phyloP scores from a whole-genome alignment of 2,113 vertebrate species.

The Triplophysa tibetana region DNA sequence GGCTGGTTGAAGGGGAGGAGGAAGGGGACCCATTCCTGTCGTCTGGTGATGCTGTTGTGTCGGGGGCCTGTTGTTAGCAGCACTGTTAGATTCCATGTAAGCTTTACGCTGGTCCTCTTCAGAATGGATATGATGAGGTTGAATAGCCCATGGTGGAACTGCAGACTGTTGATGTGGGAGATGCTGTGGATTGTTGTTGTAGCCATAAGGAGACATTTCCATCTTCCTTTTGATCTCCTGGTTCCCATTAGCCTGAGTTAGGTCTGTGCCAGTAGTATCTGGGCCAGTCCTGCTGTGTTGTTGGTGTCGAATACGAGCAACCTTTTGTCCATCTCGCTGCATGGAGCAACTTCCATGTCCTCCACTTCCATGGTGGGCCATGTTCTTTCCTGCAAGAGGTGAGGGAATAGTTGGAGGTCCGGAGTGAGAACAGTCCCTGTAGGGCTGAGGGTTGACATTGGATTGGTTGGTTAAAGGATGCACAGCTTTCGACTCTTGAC shows the following conservation, averaged over 20 bases:
- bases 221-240: conserved; percentile 85
- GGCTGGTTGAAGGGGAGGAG: conserved; percentile 61
- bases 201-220: conserved; percentile 83
- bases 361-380: conserved; percentile 64
- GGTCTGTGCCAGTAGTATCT: conserved; percentile 69
- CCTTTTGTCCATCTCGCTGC: conserved; percentile 89
- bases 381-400: conserved; percentile 69
- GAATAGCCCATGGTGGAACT: conserved; percentile 84
- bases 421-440: conserved; percentile 86
- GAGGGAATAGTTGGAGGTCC: conserved; percentile 70
- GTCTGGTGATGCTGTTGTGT: conserved; percentile 60
- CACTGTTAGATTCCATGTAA: conserved; percentile 85
- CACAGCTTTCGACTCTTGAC: conserved; percentile 76
- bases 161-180: conserved; percentile 73
- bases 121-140: conserved; percentile 76
- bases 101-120: conserved; percentile 82
- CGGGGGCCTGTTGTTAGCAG: conserved; percentile 56
- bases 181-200: conserved; percentile 66
- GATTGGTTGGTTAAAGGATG: conserved; percentile 71
- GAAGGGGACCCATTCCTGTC: conserved; percentile 61
- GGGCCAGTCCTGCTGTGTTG: conserved; percentile 80
- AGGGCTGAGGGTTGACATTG: conserved; percentile 78
- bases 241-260: conserved; percentile 60
- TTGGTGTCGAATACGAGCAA: conserved; percentile 94
- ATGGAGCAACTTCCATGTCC: conserved; percentile 80